Evolutionary conservation across 1,140 invertebrate species (phyloP).

Genomic region (Euglossa dilemma): DNA sequence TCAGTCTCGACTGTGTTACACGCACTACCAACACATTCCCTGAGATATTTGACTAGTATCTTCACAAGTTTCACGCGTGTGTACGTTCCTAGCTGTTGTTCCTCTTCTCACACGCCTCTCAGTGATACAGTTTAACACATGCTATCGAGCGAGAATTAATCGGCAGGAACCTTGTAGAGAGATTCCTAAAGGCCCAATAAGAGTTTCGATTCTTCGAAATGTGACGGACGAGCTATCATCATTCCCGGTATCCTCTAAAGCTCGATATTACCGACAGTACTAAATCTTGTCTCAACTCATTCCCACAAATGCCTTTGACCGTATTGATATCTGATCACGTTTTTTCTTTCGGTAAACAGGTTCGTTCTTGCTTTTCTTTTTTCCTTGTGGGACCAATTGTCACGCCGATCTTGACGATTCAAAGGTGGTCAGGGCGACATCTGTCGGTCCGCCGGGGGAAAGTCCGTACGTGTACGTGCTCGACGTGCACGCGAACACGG

Average conservation of each 20-base stretch:
- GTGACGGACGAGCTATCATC: conserved; percentile 25
- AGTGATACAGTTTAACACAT: background rate
- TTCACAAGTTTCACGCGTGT: background rate
- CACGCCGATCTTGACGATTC: conserved; percentile 58
- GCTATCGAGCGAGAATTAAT: conserved; percentile 35
- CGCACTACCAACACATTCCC: background rate
- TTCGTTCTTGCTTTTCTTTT: conserved; percentile 15
- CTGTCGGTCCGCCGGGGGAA: conserved; percentile 56
- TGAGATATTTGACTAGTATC: conserved; percentile 24
- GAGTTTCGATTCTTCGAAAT: conserved; percentile 8
- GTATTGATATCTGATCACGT: conserved; percentile 17
- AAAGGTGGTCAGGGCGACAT: conserved; percentile 64
- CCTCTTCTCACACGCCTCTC: background rate
- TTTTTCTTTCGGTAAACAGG: conserved; percentile 26
- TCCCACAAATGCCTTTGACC: conserved; percentile 8
- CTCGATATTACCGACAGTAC: background rate
- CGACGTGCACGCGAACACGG: conserved; percentile 65
- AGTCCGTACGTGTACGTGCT: conserved; percentile 50
- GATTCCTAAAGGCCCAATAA: background rate
- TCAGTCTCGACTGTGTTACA: background rate
- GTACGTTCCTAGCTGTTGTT: background rate
- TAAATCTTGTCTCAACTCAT: conserved; percentile 14
- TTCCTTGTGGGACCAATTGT: conserved; percentile 26
- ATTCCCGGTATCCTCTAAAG: conserved; percentile 6
- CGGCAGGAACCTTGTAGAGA: background rate